phyloP scores from a whole-genome alignment of 2,888 invertebrate genomes.

The Anoplius nigerrimus region DNA sequence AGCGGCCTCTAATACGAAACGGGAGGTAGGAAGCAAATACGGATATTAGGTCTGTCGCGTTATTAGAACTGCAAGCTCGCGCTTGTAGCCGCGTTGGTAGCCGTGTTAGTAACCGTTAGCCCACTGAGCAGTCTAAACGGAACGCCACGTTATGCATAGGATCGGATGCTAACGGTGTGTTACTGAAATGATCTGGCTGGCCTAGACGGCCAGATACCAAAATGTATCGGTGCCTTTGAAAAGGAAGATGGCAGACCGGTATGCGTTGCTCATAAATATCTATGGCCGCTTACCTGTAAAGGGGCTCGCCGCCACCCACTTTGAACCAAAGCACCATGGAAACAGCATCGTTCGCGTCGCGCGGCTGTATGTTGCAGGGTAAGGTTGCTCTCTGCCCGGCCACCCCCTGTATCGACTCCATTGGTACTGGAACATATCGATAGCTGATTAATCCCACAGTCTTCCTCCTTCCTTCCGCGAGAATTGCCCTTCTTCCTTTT shows the following conservation, averaged over 20 bases:
- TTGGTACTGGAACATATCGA: conserved; percentile 80
- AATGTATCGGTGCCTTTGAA: conserved; percentile 11
- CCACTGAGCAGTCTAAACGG: no score
- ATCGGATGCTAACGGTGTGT: not conserved
- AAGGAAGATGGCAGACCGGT: not conserved
- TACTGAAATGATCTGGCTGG: no score
- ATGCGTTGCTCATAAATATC: conserved; percentile 32
- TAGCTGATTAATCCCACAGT: no score
- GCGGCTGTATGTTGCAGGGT: conserved; percentile 92
- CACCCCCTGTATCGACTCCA: conserved; percentile 89
- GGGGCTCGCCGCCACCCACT: conserved; percentile 80
- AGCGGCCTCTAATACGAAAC: no score
- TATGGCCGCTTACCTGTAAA: conserved; percentile 82
- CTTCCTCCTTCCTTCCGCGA: no score
- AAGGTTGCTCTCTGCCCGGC: conserved; percentile 88
- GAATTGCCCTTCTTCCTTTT: no score
- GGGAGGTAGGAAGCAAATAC: not conserved
- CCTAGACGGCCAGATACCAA: conserved; percentile 2
- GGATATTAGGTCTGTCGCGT: not conserved
- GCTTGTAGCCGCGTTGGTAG: no score
- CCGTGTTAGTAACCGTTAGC: no score
- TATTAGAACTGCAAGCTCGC: no score
- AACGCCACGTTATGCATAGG: conserved; percentile 8
- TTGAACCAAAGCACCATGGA: conserved; percentile 95
- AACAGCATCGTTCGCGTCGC: conserved; percentile 88